phyloP scores from a whole-genome alignment of 2,113 vertebrate genomes.

The Centropus unirufus region DNA sequence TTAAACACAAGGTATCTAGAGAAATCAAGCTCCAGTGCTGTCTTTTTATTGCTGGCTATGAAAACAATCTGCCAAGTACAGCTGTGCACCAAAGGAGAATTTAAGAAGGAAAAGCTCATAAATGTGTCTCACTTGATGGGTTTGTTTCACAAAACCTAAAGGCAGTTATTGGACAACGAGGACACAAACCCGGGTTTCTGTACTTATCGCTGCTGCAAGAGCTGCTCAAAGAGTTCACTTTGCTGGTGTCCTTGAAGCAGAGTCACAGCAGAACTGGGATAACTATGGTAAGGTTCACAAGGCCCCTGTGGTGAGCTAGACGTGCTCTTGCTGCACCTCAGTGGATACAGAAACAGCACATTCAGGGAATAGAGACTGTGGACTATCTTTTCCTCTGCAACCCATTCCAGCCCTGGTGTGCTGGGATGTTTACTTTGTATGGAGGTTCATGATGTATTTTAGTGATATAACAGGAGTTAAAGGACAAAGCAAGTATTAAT shows the following conservation, averaged over 20 bases:
- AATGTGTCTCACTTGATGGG: neutral
- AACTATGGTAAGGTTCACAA: neutral
- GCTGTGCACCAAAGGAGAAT: neutral
- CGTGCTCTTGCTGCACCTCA: neutral
- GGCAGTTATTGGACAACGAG: neutral
- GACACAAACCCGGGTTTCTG: neutral
- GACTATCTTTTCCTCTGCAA: neutral
- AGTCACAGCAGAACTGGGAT: neutral
- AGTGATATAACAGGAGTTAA: neutral
- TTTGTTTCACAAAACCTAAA: neutral
- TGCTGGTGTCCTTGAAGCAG: neutral
- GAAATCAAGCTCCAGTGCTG: neutral
- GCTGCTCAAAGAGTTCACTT: neutral
- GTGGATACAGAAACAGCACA: neutral
- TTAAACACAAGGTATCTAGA: neutral
- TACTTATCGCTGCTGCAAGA: neutral
- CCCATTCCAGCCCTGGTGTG: neutral
- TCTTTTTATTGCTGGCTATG: neutral
- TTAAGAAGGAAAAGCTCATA: neutral
- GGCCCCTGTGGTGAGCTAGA: neutral
- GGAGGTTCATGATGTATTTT: neutral
- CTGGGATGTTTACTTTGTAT: neutral
- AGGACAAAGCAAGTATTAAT: neutral
- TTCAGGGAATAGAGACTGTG: neutral
- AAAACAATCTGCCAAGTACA: neutral